Evolutionary conservation across 2,797 vertebrate species (phyloP).

Genomic region (Odontamblyopus rebecca): DNA sequence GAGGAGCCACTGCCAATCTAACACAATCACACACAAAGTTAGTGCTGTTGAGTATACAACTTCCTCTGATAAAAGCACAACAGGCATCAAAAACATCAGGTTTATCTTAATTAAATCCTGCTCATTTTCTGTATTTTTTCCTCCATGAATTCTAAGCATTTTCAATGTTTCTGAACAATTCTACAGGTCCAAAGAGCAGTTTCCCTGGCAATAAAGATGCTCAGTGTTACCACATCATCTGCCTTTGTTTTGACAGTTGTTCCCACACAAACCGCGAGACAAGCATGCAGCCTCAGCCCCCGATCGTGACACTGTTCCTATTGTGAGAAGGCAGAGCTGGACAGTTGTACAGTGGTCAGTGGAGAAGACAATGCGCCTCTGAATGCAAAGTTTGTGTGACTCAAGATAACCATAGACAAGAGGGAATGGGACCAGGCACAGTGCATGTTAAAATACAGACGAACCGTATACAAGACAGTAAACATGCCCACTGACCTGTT

Average conservation of each 20-base stretch:
- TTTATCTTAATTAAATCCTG: constrained; percentile 45
- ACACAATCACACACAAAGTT: constrained; percentile 6
- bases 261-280: constrained; percentile 35
- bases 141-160: constrained; percentile 13
- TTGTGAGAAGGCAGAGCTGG: constrained; percentile 60
- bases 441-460: constrained; percentile 47
- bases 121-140: constrained; percentile 11
- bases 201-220: constrained; percentile 30
- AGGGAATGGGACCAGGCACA: constrained; percentile 63
- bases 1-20: constrained; percentile 59
- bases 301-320: constrained; percentile 56
- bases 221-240: constrained; percentile 47
- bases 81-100: constrained; percentile 17
- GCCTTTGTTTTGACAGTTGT: constrained; percentile 39
- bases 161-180: constrained; percentile 7
- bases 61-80: constrained; percentile 43
- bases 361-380: constrained; percentile 64
- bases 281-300: constrained; percentile 39
- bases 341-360: constrained; percentile 57
- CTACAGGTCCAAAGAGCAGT: constrained; percentile 20
- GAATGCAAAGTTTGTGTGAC: constrained; percentile 61
- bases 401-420: constrained; percentile 59
- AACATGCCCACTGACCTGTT: constrained; percentile 76
- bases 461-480: constrained; percentile 18
- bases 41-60: constrained; percentile 4